Evolutionary conservation across 1,140 invertebrate species (phyloP).

Genomic region (Stenopsyche tienmushanensis): DNA sequence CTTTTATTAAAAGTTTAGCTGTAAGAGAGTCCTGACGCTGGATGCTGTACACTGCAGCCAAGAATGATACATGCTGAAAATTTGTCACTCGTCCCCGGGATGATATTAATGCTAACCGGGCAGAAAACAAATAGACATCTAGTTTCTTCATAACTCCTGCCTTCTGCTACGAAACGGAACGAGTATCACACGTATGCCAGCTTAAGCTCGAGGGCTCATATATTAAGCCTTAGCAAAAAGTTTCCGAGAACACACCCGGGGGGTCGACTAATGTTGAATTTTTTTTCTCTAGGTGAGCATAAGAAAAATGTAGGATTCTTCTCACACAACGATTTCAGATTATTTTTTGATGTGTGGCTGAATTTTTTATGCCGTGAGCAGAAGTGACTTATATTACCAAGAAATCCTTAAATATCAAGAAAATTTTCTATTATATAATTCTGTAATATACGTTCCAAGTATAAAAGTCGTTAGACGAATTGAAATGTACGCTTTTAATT

Average conservation of each 20-base stretch:
- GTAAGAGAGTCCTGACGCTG: too few relatives aligned
- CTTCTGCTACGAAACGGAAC: background rate
- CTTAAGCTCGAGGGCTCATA: background rate
- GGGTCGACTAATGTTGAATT: background rate
- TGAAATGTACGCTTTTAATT: too few relatives aligned
- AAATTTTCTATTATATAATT: too few relatives aligned
- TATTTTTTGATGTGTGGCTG: too few relatives aligned
- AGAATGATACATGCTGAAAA: conserved; percentile 20
- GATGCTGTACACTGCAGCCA: background rate
- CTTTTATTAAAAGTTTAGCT: background rate
- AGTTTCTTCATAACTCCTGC: conserved; percentile 16
- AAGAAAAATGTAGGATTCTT: background rate
- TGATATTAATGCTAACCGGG: conserved; percentile 23
- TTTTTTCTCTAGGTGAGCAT: background rate
- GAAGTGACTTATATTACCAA: too few relatives aligned
- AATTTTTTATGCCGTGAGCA: too few relatives aligned
- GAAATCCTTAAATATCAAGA: too few relatives aligned
- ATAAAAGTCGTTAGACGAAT: too few relatives aligned
- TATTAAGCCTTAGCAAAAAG: background rate
- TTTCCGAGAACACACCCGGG: background rate
- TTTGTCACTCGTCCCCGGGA: conserved; percentile 15
- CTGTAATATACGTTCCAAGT: too few relatives aligned
- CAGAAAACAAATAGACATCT: conserved; percentile 22
- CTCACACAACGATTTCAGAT: background rate
- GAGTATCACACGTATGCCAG: background rate